These are phyloP conservation scores for Zonitis immaculata DNA, from an alignment of 2,888 invertebrate species.

Conservation along the genomic window DNA sequence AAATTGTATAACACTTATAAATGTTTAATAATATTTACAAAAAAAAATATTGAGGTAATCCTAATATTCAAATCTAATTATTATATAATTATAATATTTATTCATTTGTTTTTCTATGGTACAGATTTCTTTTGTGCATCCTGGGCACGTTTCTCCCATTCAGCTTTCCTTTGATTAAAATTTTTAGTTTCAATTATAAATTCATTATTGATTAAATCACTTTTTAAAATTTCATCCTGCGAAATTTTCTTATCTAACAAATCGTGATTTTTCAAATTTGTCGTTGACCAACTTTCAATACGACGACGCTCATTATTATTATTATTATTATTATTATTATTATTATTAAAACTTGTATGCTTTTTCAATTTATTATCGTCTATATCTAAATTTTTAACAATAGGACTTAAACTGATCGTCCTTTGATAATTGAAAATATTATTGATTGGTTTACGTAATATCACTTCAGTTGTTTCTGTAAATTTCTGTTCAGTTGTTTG, in stretches of 20 bases:
- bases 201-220: conserved; percentile 35
- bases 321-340: conserved; percentile 43
- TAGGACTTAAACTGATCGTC: conserved; percentile 37
- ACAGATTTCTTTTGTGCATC: conserved; percentile 59
- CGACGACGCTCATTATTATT: conserved; percentile 23
- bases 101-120: too few relatives aligned
- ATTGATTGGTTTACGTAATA: conserved; percentile 36
- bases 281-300: background rate
- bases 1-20: background rate
- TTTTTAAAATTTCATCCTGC: conserved; percentile 33
- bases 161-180: conserved; percentile 68
- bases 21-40: background rate
- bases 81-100: conserved; percentile 8
- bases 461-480: conserved; percentile 34
- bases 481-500: conserved; percentile 9
- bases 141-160: conserved; percentile 74
- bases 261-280: conserved; percentile 11
- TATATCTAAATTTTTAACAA: conserved; percentile 31
- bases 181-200: conserved; percentile 60
- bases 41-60: background rate
- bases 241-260: conserved; percentile 14
- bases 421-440: conserved; percentile 37
- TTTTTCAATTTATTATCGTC: conserved; percentile 38
- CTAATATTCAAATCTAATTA: conserved; percentile 3
- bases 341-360: conserved; percentile 37